phyloP scores from a whole-genome alignment of 2,888 invertebrate species.

The Tetranychus piercei region DNA sequence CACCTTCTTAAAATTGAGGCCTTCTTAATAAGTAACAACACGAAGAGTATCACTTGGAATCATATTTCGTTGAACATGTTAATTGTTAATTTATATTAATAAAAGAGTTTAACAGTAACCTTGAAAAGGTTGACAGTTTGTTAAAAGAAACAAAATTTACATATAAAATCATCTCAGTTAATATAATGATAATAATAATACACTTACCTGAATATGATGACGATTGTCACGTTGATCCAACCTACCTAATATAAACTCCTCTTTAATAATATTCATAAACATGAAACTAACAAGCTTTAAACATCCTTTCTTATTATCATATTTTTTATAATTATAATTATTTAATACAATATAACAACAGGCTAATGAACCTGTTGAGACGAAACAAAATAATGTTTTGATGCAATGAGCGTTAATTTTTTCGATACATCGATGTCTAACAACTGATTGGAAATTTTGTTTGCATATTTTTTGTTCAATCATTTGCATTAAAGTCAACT shows the following conservation, averaged over 20 bases:
- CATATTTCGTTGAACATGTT: background rate
- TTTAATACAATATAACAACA: background rate
- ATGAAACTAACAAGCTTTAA: background rate
- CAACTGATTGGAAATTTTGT: too few relatives aligned
- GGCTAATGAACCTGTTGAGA: background rate
- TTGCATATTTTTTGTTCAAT: too few relatives aligned
- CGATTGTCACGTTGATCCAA: background rate
- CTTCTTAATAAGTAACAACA: background rate
- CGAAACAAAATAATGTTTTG: too few relatives aligned
- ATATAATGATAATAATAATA: background rate
- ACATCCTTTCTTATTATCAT: too few relatives aligned
- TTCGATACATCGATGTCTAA: too few relatives aligned
- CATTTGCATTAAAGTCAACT: too few relatives aligned
- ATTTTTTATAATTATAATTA: too few relatives aligned
- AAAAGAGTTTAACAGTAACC: background rate
- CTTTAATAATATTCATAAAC: background rate
- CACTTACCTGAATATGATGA: background rate
- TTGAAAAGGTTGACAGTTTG: background rate
- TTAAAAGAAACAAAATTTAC: background rate
- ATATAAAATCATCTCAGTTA: background rate
- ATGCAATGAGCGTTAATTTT: too few relatives aligned
- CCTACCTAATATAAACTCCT: background rate
- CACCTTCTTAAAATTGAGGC: background rate
- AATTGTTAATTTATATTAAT: background rate
- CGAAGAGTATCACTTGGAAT: background rate